These are phyloP conservation scores for Penaeus japonicus DNA, from an alignment of 1,140 invertebrate genomes.

Conservation along the genomic window DNA sequence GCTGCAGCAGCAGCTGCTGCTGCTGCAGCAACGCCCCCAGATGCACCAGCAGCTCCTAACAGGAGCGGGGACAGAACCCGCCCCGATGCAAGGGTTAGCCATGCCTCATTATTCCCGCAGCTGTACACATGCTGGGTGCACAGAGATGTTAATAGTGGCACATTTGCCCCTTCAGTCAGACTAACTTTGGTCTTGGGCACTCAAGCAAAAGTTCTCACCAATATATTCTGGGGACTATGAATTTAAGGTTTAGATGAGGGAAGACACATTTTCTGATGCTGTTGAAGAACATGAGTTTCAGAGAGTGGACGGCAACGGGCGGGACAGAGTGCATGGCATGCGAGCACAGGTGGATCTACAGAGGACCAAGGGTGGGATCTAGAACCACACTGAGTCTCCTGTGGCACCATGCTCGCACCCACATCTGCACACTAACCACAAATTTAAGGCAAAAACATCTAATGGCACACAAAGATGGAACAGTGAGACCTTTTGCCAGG, in stretches of 20 bases:
- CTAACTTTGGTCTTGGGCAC: constrained; percentile 58
- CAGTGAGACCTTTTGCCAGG: constrained; percentile 60
- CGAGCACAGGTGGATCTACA: constrained; percentile 9
- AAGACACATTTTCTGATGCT: constrained; percentile 59
- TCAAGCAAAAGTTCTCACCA: constrained; percentile 60
- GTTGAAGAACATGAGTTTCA: constrained; percentile 44
- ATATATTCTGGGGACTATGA: constrained; percentile 49
- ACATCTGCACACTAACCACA: constrained; percentile 32
- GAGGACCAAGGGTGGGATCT: not conserved
- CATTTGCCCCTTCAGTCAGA: constrained; percentile 54
- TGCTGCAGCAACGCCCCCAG: constrained; percentile 47
- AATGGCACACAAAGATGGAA: constrained; percentile 56
- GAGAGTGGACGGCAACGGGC: constrained; percentile 45
- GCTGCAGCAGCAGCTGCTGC: constrained; percentile 56
- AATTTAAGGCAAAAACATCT: constrained; percentile 46
- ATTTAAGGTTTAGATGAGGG: constrained; percentile 48
- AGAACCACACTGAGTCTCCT: constrained; percentile 21
- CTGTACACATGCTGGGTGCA: constrained; percentile 52
- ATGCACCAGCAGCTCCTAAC: constrained; percentile 52
- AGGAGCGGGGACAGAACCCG: constrained; percentile 50
- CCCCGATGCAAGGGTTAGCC: constrained; percentile 58
- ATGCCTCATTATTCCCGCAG: constrained; percentile 51
- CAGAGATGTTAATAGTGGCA: constrained; percentile 57
- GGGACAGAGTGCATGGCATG: constrained; percentile 37
- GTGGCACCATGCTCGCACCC: constrained; percentile 13